Evolutionary conservation across 2,113 vertebrate genomes (phyloP), one percentile per base, ranked within the genome.

Genomic region (Thunnus thynnus): DNA sequence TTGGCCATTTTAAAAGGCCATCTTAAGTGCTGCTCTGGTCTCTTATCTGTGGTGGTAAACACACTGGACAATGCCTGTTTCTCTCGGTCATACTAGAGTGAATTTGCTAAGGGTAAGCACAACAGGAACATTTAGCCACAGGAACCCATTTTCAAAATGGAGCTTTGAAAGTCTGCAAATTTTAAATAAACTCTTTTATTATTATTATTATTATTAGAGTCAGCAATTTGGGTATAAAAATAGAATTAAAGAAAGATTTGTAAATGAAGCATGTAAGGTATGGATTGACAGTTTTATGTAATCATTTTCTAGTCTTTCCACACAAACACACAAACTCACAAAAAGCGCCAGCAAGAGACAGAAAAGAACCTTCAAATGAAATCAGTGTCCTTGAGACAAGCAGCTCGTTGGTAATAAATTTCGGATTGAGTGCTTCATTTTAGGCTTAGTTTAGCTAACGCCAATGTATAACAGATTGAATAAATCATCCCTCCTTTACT

Each of bases 21-120:
- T 83, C 77, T 85, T 91, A 89, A 91, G 84, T 90, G 86, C 78
- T 73, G 78, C 76, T 86, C 58, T 17, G 57, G 79, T 82, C 75
- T 80, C 87, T 91, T 91, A 91, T 92, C 88, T 84, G 73, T 70
- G 58, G 55, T 32, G 67, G 90, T 85, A 92, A 92, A 92, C 84
- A 93, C 57, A 64, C 7, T 10, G 54, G 69, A 89, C 88, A 89
- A 87, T 82, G 78, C 7, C 67, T 36, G 48, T 72, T 82, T 85
- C 75, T 78, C 75, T 78, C 77, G 48, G 72, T 68, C 83, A 85
- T 67, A 69, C 52, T n/a, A 22, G 46, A 80, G 48, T 76, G 75
- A 76, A 81, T 89, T 89, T 89, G 62, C 56, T 30, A 36, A 81
- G 63, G 69, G 71, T 65, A 73, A 87, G 66, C 71, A 85, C 27